Base-by-base conservation (phyloP, 2,797 vertebrate genomes). In the Podargus strigoides region DNA sequence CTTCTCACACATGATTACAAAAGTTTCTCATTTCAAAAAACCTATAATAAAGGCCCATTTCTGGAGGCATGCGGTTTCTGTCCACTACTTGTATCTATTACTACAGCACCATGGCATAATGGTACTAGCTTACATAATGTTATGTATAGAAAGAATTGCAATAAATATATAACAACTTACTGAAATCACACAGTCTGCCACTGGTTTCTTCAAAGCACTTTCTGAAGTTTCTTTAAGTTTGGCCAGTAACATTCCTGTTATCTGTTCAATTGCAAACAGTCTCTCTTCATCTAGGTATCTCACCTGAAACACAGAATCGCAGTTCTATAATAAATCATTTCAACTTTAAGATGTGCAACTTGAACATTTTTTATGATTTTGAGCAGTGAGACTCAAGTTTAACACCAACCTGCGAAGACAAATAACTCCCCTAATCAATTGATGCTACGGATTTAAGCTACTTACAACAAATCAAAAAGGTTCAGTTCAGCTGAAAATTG, bases 171-270 rank as follows among this genome's bases (percentile, higher is more conserved):
- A 22, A 23, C 12, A 70, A 97, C 98, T 97, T 96, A 98, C 98
- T 30, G 98, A 98, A 95, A 98, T 98, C 50, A 98, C 98, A 39
- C 98, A 98, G 91, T 98, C 98, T 3, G 98, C 97, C 77, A 98
- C 98, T 30, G 98, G 98, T 67, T 98, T 98, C 96, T 98, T 98
- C 90, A 98, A 90, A 75, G 98, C 98, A 75, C 91, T 97, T 94
- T 98, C 98, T 20, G 98, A 97, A 66, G 98, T 98, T 79, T 98
- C 98, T 87, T 98, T 98, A 77, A 98, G 98, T 58, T 98, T 98
- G 60, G 98, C 97, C 93, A 98, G 15, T 34, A 98, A 88, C 98
- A 98, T 98, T 83, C 97, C 98, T 28, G 98, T 98, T 47, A 98
- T 97, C 81, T 98, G 98, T 59, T 98, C 98, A 87, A 98, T 87